These are phyloP conservation scores for Gymnothorax javanicus DNA, from an alignment of 2,797 vertebrate genomes.

Conservation along the genomic window DNA sequence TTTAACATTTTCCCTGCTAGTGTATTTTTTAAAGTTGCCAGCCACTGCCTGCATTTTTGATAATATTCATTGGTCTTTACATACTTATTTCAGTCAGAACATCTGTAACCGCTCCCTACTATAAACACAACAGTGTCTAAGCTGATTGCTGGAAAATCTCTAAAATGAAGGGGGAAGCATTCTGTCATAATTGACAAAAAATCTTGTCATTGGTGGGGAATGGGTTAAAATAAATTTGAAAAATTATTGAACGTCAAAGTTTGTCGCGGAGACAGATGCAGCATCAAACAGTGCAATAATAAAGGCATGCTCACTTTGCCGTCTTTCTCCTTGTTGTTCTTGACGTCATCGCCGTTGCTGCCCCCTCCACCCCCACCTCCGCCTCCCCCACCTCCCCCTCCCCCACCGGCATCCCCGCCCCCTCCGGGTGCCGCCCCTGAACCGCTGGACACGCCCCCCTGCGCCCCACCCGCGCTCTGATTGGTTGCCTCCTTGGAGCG, in stretches of 20 bases:
- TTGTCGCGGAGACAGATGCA: not conserved
- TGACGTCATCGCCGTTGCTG: conserved; percentile 85
- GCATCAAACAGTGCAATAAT: not conserved
- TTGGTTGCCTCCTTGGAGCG: conserved; percentile 80
- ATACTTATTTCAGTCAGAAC: no score
- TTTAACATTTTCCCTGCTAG: no score
- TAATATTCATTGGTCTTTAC: no score
- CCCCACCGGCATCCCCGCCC: conserved; percentile 69
- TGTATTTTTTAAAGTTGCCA: no score
- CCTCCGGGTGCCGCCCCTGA: conserved; percentile 68
- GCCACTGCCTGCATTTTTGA: no score
- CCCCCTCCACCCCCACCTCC: conserved; percentile 70
- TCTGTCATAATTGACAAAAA: no score
- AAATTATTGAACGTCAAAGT: not conserved
- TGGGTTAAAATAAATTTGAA: not conserved
- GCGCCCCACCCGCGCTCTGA: conserved; percentile 74
- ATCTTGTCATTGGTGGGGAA: no score
- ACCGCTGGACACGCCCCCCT: conserved; percentile 73
- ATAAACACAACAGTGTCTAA: no score
- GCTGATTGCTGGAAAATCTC: not conserved
- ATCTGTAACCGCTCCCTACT: no score
- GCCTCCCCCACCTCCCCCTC: conserved; percentile 71
- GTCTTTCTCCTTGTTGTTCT: conserved; percentile 86
- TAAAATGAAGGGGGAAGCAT: no score
- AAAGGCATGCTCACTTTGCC: conserved; percentile 75